Percentiles rank a stretch among this genome's conserved stretches.
These are phyloP conservation scores for Sphaeridia pumilis DNA, from an alignment of 2,888 invertebrate species.

Conservation along the genomic window DNA sequence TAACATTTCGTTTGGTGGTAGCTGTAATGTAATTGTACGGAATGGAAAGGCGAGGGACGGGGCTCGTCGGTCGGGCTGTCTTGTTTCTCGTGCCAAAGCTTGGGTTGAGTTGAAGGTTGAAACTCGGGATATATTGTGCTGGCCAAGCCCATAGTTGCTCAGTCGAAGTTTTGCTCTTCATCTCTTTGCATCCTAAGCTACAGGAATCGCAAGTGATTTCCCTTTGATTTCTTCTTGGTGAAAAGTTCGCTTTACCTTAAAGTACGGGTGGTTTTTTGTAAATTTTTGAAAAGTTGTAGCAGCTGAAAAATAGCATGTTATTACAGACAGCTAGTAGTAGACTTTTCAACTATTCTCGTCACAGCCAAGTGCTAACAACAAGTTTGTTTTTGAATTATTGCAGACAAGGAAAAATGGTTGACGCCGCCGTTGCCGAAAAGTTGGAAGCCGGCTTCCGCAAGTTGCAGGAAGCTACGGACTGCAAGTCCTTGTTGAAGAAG, in stretches of 20 bases:
- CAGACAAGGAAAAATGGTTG: slow-evolving; percentile 43
- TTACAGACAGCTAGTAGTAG: no score
- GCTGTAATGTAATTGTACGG: no score
- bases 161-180: slow-evolving; percentile 17
- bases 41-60: no score
- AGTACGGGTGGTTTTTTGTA: not conserved
- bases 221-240: not conserved
- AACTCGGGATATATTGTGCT: not conserved
- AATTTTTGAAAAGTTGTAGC: no score
- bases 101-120: not conserved
- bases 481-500: slow-evolving; percentile 93
- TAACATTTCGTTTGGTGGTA: no score
- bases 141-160: slow-evolving; percentile 6
- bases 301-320: no score
- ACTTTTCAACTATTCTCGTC: no score
- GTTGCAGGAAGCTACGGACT: slow-evolving; percentile 73
- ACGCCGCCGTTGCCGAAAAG: slow-evolving; percentile 80
- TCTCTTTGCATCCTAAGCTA: slow-evolving; percentile 9
- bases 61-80: no score
- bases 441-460: slow-evolving; percentile 83
- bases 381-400: not conserved
- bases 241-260: not conserved
- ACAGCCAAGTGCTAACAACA: not conserved
- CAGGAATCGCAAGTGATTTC: not conserved
- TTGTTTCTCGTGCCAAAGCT: not conserved